Evolutionary conservation across 2,113 vertebrate species (phyloP), one percentile per base, ranked within the genome.

Genomic region (Motacilla tschutschensis): DNA sequence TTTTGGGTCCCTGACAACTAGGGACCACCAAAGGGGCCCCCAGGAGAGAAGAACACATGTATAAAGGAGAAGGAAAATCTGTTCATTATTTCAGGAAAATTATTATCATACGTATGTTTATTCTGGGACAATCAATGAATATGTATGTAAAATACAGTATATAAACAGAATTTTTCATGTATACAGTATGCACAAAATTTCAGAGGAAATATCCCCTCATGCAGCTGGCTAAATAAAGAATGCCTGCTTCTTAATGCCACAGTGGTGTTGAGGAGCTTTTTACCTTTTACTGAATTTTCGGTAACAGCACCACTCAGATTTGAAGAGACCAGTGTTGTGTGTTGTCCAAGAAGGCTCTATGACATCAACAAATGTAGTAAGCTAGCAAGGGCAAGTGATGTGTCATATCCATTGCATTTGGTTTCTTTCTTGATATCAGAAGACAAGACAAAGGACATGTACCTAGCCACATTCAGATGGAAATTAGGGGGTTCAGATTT

Each of bases 181-280:
- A 21, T 5, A 31, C 10, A 48, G 20, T 25, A 31, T 31, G 25
- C 25, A 17, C 1, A 0, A 17, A 43, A 31, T 65, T 65, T 65
- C 0, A 0, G 10, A 64, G 20, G 5, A 55, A 24, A 40, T 29
- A 20, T 29, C 6, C 10, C 10, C 3, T 64, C 1, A 0, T 14
- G 10, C 4, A 48, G 20, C 16, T 40, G 7, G 14, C 17, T 55
- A 17, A 50, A 65, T 41, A 57, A 65, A 36, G 17, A 64, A 14
- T 20, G 11, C 2, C 35, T 55, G 8, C 4, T 48, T 41, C 20
- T 25, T 48, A 20, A 20, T 55, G 16, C 5, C n/a, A 14, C 5
- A 3, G 20, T 31, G 20, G 10, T 36, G 13, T 31, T 83, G 36
- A 48, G 36, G 25, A 64, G 10, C 13, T 41, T 35, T 33, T 41